Conservation (phyloP, 2,797 vertebrate genomes). For the Smutsia gigantea region DNA sequence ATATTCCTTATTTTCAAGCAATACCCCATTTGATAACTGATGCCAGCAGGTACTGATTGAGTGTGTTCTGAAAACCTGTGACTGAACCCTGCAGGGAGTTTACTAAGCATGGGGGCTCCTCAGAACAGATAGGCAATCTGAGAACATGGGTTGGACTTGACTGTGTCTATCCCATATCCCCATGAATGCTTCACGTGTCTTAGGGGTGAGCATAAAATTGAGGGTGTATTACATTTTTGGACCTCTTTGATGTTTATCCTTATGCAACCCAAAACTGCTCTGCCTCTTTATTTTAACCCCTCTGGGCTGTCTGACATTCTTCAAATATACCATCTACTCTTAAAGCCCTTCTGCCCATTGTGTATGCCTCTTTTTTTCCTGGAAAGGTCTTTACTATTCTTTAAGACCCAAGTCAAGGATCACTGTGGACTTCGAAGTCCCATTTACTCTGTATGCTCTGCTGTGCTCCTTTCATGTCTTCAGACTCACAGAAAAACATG, state of each 20-base stretch:
- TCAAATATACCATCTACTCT: background rate
- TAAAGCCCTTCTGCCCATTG: background rate
- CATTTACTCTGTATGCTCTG: background rate
- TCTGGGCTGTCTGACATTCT: background rate
- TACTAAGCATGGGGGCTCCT: background rate
- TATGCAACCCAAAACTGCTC: background rate
- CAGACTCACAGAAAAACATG: background rate
- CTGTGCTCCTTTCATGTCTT: background rate
- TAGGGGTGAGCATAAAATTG: background rate
- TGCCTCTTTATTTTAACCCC: background rate
- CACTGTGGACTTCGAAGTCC: background rate
- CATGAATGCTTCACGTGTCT: background rate
- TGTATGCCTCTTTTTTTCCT: background rate
- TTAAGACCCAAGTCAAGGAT: background rate
- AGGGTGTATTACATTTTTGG: background rate
- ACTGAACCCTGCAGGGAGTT: background rate
- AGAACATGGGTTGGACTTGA: background rate
- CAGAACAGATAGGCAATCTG: background rate
- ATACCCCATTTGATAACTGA: slow-evolving; percentile 48
- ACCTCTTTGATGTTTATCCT: background rate
- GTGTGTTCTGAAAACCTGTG: slow-evolving; percentile 20
- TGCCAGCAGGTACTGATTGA: slow-evolving; percentile 60
- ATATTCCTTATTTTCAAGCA: slow-evolving; percentile 65
- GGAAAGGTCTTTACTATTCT: background rate
- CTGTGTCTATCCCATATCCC: background rate